These are phyloP conservation scores for Oriolus oriolus DNA, from an alignment of 2,113 vertebrate genomes.

Conservation along the genomic window DNA sequence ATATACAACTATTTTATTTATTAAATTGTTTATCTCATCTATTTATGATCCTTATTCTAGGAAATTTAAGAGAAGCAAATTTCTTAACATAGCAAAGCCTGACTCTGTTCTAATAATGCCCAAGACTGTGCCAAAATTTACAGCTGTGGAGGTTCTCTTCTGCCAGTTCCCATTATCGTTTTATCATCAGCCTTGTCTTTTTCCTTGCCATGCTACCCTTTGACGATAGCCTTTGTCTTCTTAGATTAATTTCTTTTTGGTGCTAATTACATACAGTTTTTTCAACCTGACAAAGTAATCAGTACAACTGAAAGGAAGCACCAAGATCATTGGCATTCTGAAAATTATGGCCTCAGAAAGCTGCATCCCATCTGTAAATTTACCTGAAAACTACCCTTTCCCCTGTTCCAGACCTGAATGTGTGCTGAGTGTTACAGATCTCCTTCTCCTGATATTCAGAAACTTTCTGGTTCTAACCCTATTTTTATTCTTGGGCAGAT, in stretches of 20 bases:
- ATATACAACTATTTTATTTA: background rate
- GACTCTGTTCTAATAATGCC: background rate
- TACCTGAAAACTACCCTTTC: background rate
- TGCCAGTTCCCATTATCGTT: slow-evolving; percentile 5
- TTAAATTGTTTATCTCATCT: background rate
- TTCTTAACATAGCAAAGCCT: background rate
- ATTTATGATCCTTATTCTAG: background rate
- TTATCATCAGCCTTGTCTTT: background rate
- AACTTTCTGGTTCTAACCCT: background rate
- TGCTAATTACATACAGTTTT: background rate
- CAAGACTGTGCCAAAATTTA: slow-evolving; percentile 11
- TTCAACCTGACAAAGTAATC: background rate
- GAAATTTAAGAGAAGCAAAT: background rate
- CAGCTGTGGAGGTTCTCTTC: background rate
- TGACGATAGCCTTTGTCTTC: slow-evolving; percentile 10
- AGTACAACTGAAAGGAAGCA: background rate
- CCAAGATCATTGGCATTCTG: background rate
- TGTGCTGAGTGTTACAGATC: background rate
- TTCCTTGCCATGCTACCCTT: background rate
- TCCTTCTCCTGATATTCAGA: background rate
- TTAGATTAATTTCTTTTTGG: background rate
- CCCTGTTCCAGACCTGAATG: background rate
- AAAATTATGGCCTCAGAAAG: background rate
- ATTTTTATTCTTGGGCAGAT: background rate
- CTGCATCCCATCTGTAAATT: background rate